Percentiles rank a stretch among this genome's conserved stretches.
Conservation (phyloP, 1,140 invertebrate species). For the Calephelis nemesis region DNA sequence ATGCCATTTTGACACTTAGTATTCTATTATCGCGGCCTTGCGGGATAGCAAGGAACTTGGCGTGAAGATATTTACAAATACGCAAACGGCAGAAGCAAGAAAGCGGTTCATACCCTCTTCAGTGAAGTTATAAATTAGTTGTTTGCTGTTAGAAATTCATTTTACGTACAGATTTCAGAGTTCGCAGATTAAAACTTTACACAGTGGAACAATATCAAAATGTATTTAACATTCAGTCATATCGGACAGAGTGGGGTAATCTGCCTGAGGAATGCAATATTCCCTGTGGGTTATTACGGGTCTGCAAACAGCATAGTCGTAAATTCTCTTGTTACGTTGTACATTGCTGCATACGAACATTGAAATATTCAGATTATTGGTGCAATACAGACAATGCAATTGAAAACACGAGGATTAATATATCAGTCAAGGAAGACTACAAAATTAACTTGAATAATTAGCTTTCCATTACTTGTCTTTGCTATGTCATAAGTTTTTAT, state of each 20-base stretch:
- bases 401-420: too few relatives aligned
- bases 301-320: conserved; percentile 30
- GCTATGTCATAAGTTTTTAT: too few relatives aligned
- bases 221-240: conserved; percentile 19
- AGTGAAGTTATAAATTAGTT: neutral
- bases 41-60: too few relatives aligned
- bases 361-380: conserved; percentile 20
- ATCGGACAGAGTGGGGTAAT: conserved; percentile 26
- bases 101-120: neutral
- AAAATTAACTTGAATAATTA: too few relatives aligned
- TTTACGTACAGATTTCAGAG: neutral
- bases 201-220: conserved; percentile 10
- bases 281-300: conserved; percentile 32
- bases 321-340: conserved; percentile 34
- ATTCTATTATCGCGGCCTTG: too few relatives aligned
- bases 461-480: too few relatives aligned
- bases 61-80: too few relatives aligned
- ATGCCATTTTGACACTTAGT: too few relatives aligned
- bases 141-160: neutral
- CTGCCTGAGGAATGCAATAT: conserved; percentile 37
- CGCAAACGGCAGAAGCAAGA: too few relatives aligned
- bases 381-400: conserved; percentile 7
- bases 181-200: conserved; percentile 6
- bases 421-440: too few relatives aligned
- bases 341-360: conserved; percentile 22